These are phyloP conservation scores for Crepidodera aurea DNA, from an alignment of 2,888 invertebrate species.

Conservation along the genomic window DNA sequence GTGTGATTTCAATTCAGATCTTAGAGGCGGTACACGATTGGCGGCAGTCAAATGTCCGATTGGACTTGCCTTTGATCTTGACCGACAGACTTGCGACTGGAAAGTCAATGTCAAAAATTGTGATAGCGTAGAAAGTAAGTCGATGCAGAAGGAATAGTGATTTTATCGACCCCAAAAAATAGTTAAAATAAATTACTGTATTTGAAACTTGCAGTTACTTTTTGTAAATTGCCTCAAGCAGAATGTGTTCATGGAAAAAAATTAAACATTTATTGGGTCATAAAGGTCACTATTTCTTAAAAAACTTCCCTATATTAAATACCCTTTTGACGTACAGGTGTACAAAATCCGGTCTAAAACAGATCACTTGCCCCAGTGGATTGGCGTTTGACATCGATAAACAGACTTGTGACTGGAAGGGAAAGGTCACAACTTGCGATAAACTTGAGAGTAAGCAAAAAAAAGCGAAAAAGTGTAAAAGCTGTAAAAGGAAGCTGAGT, in stretches of 20 bases:
- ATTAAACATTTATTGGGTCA: too few relatives aligned
- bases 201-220: constrained; percentile 6
- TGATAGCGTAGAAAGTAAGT: constrained; percentile 93
- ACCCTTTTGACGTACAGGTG: constrained; percentile 70
- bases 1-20: constrained; percentile 91
- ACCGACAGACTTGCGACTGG: constrained; percentile 96
- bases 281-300: constrained; percentile 55
- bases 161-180: constrained; percentile 26
- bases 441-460: constrained; percentile 91
- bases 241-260: too few relatives aligned
- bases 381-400: constrained; percentile 97
- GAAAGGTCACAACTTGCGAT: constrained; percentile 96
- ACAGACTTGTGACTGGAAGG: constrained; percentile 99
- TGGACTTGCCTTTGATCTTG: constrained; percentile 92
- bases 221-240: too few relatives aligned
- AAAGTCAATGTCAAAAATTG: constrained; percentile 96
- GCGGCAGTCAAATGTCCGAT: constrained; percentile 89
- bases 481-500: constrained; percentile 32
- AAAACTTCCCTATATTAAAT: constrained; percentile 40
- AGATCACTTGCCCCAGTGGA: constrained; percentile 96
- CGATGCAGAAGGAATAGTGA: constrained; percentile 58
- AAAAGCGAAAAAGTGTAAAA: constrained; percentile 15
- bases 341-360: constrained; percentile 95
- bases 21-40: constrained; percentile 85
- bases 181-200: background rate